phyloP scores from a whole-genome alignment of 1,140 invertebrate species.

The Medauroidea extradentata region DNA sequence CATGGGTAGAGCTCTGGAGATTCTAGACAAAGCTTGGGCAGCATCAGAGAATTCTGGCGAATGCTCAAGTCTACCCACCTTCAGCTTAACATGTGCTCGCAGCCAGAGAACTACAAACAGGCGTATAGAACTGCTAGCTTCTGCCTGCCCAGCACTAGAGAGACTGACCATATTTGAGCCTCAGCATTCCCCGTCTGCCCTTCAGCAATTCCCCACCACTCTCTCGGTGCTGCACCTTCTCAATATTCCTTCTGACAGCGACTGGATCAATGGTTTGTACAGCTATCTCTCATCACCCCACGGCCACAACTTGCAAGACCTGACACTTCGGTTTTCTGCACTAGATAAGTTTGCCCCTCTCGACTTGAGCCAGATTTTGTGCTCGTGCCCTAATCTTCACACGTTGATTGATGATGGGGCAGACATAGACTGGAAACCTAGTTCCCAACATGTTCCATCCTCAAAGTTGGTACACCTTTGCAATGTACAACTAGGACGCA shows the following conservation, averaged over 20 bases:
- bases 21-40: slow-evolving; percentile 34
- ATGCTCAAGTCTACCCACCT: slow-evolving; percentile 16
- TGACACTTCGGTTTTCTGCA: slow-evolving; percentile 39
- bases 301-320: slow-evolving; percentile 37
- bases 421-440: slow-evolving; percentile 36
- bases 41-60: slow-evolving; percentile 18
- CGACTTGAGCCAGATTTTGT: slow-evolving; percentile 40
- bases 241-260: slow-evolving; percentile 36
- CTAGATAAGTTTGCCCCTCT: slow-evolving; percentile 35
- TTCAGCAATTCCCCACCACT: slow-evolving; percentile 38
- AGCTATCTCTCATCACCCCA: slow-evolving; percentile 40
- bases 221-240: slow-evolving; percentile 44
- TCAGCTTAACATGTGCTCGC: slow-evolving; percentile 40
- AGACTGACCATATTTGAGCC: slow-evolving; percentile 45
- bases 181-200: slow-evolving; percentile 41
- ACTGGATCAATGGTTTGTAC: slow-evolving; percentile 44
- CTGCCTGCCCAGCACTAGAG: slow-evolving; percentile 42
- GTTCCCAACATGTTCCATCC: slow-evolving; percentile 29
- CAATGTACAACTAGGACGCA: slow-evolving; percentile 42
- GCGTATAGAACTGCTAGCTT: slow-evolving; percentile 41
- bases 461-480: slow-evolving; percentile 30
- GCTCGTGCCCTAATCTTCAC: slow-evolving; percentile 38
- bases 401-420: slow-evolving; percentile 40
- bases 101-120: slow-evolving; percentile 39
- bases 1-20: slow-evolving; percentile 44